These are phyloP conservation scores for Aspidapion aeneum DNA, from an alignment of 2,888 invertebrate species.

Conservation along the genomic window DNA sequence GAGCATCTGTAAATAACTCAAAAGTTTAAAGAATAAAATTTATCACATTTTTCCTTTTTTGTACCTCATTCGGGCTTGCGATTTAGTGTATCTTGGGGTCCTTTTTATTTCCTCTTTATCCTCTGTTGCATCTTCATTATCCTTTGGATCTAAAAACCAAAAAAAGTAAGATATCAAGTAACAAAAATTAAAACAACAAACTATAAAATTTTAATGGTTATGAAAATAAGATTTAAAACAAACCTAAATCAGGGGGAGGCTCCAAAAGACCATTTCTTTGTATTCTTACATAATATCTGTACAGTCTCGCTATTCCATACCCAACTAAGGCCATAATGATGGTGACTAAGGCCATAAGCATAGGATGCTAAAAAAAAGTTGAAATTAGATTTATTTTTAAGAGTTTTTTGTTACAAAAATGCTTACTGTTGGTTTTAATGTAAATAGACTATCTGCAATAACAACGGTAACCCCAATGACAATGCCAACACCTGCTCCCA, in stretches of 20 bases:
- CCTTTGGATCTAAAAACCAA: constrained; percentile 15
- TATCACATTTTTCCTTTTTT: constrained; percentile 67
- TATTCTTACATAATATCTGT: constrained; percentile 52
- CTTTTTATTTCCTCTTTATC: constrained; percentile 39
- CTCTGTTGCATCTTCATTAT: constrained; percentile 29
- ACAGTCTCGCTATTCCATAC: constrained; percentile 61
- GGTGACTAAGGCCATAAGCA: constrained; percentile 67
- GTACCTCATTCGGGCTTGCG: constrained; percentile 71
- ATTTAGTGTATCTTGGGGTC: constrained; percentile 63
- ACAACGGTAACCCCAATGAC: constrained; percentile 66
- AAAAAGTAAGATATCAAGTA: constrained; percentile 2
- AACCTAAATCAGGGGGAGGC: constrained; percentile 50
- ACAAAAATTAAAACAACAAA: constrained; percentile 22
- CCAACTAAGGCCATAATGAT: constrained; percentile 65
- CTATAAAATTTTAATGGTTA: no score
- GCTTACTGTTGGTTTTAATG: constrained; percentile 63
- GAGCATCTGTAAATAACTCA: no score
- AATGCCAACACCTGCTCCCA: constrained; percentile 70
- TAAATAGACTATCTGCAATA: constrained; percentile 64
- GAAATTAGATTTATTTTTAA: not conserved
- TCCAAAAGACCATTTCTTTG: constrained; percentile 53
- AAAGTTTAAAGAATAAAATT: no score
- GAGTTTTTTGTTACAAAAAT: constrained; percentile 7
- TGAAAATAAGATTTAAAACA: no score
- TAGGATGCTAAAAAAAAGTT: constrained; percentile 58